Evolutionary conservation across 2,797 vertebrate species (phyloP).

Genomic region (Argentina silus): DNA sequence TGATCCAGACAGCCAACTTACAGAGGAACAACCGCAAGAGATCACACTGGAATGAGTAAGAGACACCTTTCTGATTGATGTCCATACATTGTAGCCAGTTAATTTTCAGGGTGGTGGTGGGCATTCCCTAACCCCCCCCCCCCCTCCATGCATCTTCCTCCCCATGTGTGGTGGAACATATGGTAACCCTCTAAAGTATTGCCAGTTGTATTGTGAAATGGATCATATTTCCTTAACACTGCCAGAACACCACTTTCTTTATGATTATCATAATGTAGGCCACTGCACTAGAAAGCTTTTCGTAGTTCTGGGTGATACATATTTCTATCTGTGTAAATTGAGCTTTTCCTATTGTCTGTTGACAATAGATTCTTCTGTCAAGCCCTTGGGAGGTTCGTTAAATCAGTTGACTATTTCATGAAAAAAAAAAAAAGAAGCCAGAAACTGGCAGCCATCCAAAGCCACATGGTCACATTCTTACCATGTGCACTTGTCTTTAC

Average conservation of each 20-base stretch:
- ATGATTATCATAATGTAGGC: background rate
- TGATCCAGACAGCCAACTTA: constrained; percentile 79
- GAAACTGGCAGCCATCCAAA: constrained; percentile 36
- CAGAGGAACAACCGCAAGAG: constrained; percentile 84
- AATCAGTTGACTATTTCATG: constrained; percentile 35
- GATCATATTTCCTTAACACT: background rate
- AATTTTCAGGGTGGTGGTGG: background rate
- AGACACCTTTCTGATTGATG: background rate
- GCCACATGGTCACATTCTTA: constrained; percentile 26
- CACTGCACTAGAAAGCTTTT: too few relatives aligned
- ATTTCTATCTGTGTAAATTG: background rate
- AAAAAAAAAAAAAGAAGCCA: background rate
- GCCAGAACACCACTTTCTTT: background rate
- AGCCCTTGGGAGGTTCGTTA: constrained; percentile 30
- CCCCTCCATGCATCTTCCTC: background rate
- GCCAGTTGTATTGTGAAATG: background rate
- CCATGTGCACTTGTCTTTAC: constrained; percentile 42
- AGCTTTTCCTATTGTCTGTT: background rate
- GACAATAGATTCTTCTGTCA: background rate
- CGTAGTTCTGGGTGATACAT: background rate
- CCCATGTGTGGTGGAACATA: background rate
- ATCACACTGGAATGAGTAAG: constrained; percentile 87
- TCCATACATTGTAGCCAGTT: too few relatives aligned
- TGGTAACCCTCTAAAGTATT: background rate
- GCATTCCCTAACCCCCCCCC: background rate